Evolutionary conservation across 2,888 invertebrate species (phyloP).

Genomic region (Drosophila affinis): DNA sequence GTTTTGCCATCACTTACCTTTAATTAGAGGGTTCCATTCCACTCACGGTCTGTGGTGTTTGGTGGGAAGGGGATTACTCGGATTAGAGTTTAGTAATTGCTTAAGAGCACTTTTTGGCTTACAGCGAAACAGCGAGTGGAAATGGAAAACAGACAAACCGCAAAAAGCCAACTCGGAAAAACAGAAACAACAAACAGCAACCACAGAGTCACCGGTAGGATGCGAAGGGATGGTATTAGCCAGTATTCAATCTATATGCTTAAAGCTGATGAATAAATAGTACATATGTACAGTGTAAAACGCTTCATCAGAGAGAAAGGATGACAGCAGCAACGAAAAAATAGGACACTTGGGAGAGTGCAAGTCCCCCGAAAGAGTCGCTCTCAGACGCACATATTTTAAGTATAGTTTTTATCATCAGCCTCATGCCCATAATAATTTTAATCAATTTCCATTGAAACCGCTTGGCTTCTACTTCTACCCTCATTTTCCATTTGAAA

Average conservation of each 20-base stretch:
- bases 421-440: neutral
- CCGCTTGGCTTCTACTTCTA: slow-evolving; percentile 11
- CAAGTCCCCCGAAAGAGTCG: too few species aligned
- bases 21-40: slow-evolving; percentile 37
- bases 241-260: neutral
- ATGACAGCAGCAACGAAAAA: neutral
- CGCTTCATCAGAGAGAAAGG: too few species aligned
- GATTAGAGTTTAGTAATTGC: slow-evolving; percentile 42
- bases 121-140: neutral
- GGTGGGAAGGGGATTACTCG: slow-evolving; percentile 22
- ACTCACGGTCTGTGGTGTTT: slow-evolving; percentile 29
- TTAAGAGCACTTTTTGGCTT: slow-evolving; percentile 34
- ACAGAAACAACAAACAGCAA: slow-evolving; percentile 6
- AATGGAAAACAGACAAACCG: neutral
- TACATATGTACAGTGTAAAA: too few species aligned
- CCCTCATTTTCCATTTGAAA: slow-evolving; percentile 13
- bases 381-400: neutral
- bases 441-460: slow-evolving; percentile 37
- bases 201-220: neutral
- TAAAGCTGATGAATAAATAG: neutral
- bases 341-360: neutral
- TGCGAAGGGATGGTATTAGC: neutral
- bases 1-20: slow-evolving; percentile 40
- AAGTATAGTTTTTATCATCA: neutral
- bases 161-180: neutral